Base-by-base conservation (phyloP, 2,888 invertebrate genomes). In the Eurytoma adleriae region DNA sequence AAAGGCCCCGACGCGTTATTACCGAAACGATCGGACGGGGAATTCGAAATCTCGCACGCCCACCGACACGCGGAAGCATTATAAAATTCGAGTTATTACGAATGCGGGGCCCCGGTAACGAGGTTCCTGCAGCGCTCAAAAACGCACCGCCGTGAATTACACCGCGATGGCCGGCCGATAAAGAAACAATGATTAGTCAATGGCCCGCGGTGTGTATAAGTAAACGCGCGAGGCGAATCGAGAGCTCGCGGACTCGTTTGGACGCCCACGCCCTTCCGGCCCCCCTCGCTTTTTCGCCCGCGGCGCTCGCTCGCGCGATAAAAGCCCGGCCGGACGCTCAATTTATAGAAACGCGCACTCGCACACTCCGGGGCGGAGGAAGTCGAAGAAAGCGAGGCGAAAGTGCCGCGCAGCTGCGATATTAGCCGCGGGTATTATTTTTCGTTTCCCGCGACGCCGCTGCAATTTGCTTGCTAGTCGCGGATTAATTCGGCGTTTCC, bases 361-460 rank as follows among this genome's bases (percentile, higher is more conserved):
- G 66, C 20, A 14, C 30, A 14, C 48, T 50, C 48, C 4, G 30
- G 12, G 30, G 12, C n/a, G 27, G 71, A 71, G 61, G 59, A 71
- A 71, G 69, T 71, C 71, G 24, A 71, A 71, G 71, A 71, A 71
- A 71, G 71, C 61, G 61, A 61, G 61, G 71, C 71, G 72, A 72
- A 72, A 72, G 72, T 72, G 72, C 24, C 67, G 16, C 68, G 52
- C 52, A 14, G n/a, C n/a, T 40, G 24, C 64, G 50, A 20, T 20
- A 50, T 54, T 48, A 50, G 18, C 20, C 67, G 40, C 20, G 67
- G 50, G 20, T 13, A 4, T 27, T 68, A 54, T 54, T 68, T 67
- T 68, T 10, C 18, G n/a, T n/a, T n/a, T n/a, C n/a, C n/a, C n/a
- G n/a, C n/a, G 27, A 16, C 27, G 2, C 68, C 18, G 57, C 14